phyloP scores from a whole-genome alignment of 1,140 invertebrate genomes.

The Scaptomyza montana region DNA sequence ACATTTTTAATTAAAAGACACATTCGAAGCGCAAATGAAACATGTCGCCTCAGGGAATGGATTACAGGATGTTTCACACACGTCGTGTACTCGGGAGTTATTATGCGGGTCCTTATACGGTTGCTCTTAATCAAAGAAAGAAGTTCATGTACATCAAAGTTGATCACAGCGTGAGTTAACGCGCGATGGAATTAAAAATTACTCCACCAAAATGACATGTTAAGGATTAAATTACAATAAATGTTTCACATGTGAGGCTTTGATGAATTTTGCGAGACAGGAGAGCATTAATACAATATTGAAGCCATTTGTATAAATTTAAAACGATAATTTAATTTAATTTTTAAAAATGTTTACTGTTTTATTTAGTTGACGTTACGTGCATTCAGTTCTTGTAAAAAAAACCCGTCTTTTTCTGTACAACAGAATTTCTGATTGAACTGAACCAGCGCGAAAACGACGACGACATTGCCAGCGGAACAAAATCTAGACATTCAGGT shows the following conservation, averaged over 20 bases:
- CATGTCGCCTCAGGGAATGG: slow-evolving; percentile 8
- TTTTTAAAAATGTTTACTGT: slow-evolving; percentile 74
- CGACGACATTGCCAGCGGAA: slow-evolving; percentile 54
- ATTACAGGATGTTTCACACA: slow-evolving; percentile 16
- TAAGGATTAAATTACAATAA: slow-evolving; percentile 8
- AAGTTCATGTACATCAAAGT: slow-evolving; percentile 31
- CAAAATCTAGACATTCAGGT: slow-evolving; percentile 89
- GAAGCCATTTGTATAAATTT: slow-evolving; percentile 12
- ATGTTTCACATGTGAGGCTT: slow-evolving; percentile 1
- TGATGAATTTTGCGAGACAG: no score
- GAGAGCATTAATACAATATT: slow-evolving; percentile 24
- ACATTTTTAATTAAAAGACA: slow-evolving; percentile 62
- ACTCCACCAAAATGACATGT: slow-evolving; percentile 10
- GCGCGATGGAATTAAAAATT: slow-evolving; percentile 19
- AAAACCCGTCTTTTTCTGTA: slow-evolving; percentile 59
- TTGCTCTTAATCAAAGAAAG: slow-evolving; percentile 49
- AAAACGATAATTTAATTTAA: slow-evolving; percentile 32
- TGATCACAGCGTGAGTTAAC: neutral
- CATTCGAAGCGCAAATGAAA: slow-evolving; percentile 23
- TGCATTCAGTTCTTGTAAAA: slow-evolving; percentile 69
- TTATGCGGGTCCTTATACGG: slow-evolving; percentile 27
- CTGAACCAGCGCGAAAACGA: slow-evolving; percentile 48
- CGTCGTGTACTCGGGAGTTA: neutral
- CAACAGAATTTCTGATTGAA: slow-evolving; percentile 65
- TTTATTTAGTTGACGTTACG: slow-evolving; percentile 74